Conservation (phyloP, 2,113 vertebrate species). For the Aptenodytes forsteri region DNA sequence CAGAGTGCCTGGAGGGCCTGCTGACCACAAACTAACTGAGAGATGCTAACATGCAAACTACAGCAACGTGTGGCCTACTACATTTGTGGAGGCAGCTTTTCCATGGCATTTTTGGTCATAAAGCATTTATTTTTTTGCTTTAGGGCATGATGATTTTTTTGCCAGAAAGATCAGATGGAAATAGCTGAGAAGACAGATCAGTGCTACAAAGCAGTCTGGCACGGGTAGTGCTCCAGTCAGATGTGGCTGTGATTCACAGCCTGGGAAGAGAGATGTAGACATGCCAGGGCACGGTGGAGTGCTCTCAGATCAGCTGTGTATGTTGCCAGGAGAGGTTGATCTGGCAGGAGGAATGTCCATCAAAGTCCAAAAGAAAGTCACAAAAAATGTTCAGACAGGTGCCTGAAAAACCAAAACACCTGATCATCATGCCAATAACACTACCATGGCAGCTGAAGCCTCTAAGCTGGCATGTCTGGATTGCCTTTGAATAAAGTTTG, state of each 20-base stretch:
- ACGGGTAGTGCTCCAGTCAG: neutral
- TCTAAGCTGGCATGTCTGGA: neutral
- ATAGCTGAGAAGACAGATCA: neutral
- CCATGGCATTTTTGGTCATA: neutral
- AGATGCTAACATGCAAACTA: neutral
- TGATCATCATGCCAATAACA: neutral
- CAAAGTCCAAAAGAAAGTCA: neutral
- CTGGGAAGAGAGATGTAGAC: neutral
- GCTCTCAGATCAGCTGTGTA: neutral
- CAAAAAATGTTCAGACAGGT: neutral
- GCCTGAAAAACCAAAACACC: neutral
- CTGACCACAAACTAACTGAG: neutral
- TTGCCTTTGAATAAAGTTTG: neutral
- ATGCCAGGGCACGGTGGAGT: rapidly evolving
- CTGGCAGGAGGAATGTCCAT: neutral
- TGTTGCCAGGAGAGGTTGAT: neutral
- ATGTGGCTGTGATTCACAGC: neutral
- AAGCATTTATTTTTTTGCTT: neutral
- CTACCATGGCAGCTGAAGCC: neutral
- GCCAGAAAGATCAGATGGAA: neutral
- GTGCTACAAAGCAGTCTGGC: neutral
- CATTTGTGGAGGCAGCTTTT: neutral
- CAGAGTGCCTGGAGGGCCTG: neutral
- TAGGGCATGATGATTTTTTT: neutral
- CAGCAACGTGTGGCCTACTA: neutral